Evolutionary conservation across 2,113 vertebrate species (phyloP).

Genomic region (Pardalotus punctatus): DNA sequence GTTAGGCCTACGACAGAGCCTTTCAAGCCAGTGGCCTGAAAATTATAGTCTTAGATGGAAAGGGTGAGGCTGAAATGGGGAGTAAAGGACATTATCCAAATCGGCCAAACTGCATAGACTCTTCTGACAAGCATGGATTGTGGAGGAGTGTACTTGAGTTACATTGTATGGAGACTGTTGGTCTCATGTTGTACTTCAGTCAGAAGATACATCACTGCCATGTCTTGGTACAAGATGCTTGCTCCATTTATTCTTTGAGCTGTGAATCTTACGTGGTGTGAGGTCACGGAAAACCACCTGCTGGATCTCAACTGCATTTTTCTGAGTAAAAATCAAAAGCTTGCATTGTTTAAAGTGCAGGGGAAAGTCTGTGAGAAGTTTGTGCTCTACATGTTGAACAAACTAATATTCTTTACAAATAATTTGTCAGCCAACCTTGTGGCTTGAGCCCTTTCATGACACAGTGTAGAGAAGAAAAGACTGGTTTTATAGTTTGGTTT

Average conservation of each 20-base stretch:
- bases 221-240: background rate
- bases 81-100: background rate
- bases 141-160: background rate
- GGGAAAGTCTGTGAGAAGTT: background rate
- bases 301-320: background rate
- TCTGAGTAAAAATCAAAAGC: conserved; percentile 1
- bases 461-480: background rate
- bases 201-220: background rate
- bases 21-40: background rate
- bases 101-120: background rate
- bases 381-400: background rate
- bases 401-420: background rate
- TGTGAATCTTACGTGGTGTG: background rate
- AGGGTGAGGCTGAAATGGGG: background rate
- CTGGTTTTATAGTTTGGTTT: background rate
- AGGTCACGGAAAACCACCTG: background rate
- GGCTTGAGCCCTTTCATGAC: background rate
- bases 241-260: background rate
- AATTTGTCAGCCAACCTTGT: background rate
- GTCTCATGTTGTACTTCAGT: background rate
- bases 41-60: background rate
- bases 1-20: background rate
- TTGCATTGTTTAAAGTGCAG: background rate
- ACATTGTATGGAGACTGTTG: background rate
- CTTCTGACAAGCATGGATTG: background rate